Base-by-base conservation (phyloP, 2,888 invertebrate genomes). In the Notodonta dromedarius region DNA sequence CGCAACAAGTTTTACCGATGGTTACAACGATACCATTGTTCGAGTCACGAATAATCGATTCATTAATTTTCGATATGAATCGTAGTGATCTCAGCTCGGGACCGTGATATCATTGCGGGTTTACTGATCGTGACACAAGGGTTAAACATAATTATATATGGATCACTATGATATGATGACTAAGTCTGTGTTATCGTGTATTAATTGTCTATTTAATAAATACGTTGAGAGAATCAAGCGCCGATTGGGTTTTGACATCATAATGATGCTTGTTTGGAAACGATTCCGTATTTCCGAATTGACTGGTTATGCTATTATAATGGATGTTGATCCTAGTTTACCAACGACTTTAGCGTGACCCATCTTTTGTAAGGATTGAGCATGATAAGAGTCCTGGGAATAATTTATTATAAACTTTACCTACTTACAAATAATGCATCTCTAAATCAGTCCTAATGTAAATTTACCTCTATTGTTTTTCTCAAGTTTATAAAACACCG, bases 51-150 rank as follows among this genome's bases (percentile, higher is more conserved):
- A 52, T 52, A 32, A 59, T 32, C 12, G 16, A 40, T 61, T 46
- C 56, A 58, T 59, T 56, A 65, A 59, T 65, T 68, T 58, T 56
- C 9, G 58, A 68, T 68, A 63, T 58, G 56, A 60, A 71, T 70
- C 67, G 59, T 54, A 64, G 65, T 78, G 59, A 66, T 58, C 62
- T 67, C 69, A 52, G 58, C 32, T 32, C 32, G 32, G 32, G 7
- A 32, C 55, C 7, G 12, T 55, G 55, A 55, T 32, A 55, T 55
- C 55, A 55, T 55, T 55, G 12, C 55, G 46, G 56, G 57, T 56
- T 58, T 46, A 56, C 54, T 55, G 58, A 65, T 73, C 74, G 71
- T 79, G 79, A 76, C 74, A 58, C 62, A 70, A 59, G 66, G 64
- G 60, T 71, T 61, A 60, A 12, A 51, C 40, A 61, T 59, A 62